These are phyloP conservation scores for Heloderma charlesbogerti DNA, from an alignment of 2,113 vertebrate genomes.

Conservation along the genomic window DNA sequence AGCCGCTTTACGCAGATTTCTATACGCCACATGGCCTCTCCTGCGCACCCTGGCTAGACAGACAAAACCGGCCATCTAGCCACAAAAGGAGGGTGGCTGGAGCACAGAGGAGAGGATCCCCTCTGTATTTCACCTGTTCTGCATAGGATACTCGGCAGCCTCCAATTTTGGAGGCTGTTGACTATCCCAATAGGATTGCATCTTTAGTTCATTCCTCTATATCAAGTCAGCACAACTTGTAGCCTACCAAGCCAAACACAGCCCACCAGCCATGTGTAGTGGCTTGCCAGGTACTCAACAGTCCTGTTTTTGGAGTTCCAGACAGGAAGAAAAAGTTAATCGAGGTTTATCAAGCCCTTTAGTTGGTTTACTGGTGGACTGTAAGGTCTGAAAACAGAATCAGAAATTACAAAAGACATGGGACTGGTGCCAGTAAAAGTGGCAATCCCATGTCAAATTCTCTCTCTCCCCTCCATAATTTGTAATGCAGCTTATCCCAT, in stretches of 20 bases:
- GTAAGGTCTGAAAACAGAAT: neutral
- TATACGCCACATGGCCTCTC: no score
- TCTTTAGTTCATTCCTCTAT: neutral
- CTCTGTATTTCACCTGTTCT: no score
- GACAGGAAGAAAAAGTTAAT: neutral
- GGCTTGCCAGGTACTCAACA: neutral
- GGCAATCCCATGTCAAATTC: neutral
- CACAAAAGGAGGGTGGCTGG: no score
- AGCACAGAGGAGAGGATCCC: no score
- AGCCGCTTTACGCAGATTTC: no score
- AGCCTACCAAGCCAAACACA: neutral
- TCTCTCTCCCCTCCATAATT: neutral
- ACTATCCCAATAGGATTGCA: no score
- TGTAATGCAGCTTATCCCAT: neutral
- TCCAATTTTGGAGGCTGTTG: no score
- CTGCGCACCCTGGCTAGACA: no score
- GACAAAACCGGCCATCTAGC: no score
- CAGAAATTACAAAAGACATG: neutral
- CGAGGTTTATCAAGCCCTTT: neutral
- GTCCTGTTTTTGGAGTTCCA: neutral
- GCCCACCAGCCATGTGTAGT: neutral
- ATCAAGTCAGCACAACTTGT: neutral
- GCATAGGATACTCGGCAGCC: no score
- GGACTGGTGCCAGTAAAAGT: neutral
- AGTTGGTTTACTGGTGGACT: neutral